These are phyloP conservation scores for Acanthisitta chloris DNA, from an alignment of 2,113 vertebrate genomes.

Conservation along the genomic window DNA sequence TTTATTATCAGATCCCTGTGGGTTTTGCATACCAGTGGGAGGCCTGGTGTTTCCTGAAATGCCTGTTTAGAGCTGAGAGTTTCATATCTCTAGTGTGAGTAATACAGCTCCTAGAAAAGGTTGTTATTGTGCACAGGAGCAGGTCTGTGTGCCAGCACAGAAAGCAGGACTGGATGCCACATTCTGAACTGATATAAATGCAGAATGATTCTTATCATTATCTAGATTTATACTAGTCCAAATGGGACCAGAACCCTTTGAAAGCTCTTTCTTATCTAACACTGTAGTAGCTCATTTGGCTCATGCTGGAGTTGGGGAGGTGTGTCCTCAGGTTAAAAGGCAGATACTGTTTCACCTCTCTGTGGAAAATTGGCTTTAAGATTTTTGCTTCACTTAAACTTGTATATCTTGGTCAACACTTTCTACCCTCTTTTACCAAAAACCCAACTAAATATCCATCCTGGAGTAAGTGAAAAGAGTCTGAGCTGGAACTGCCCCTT, in stretches of 20 bases:
- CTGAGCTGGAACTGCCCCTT: neutral
- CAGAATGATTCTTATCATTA: neutral
- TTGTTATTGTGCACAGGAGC: neutral
- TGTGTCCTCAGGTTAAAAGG: neutral
- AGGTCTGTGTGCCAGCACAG: neutral
- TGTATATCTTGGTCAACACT: neutral
- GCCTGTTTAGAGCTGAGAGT: neutral
- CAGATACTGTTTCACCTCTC: neutral
- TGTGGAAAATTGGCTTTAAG: neutral
- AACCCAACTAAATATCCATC: neutral
- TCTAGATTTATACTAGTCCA: neutral
- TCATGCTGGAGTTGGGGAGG: neutral
- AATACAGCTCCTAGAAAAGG: neutral
- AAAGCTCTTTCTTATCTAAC: neutral
- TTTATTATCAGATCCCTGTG: neutral
- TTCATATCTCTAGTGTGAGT: neutral
- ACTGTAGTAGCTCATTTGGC: neutral
- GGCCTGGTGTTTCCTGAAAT: slow-evolving; percentile 23
- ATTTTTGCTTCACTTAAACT: neutral
- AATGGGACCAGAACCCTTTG: neutral
- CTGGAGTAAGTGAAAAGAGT: neutral
- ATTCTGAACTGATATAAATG: neutral
- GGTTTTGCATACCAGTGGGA: slow-evolving; percentile 15
- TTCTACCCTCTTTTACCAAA: neutral
- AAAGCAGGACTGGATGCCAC: neutral